A percentile compares a stretch with the other conserved stretches of the same genome.
Evolutionary conservation across 2,888 invertebrate genomes (phyloP).

Genomic region (Pilophorus perplexus): DNA sequence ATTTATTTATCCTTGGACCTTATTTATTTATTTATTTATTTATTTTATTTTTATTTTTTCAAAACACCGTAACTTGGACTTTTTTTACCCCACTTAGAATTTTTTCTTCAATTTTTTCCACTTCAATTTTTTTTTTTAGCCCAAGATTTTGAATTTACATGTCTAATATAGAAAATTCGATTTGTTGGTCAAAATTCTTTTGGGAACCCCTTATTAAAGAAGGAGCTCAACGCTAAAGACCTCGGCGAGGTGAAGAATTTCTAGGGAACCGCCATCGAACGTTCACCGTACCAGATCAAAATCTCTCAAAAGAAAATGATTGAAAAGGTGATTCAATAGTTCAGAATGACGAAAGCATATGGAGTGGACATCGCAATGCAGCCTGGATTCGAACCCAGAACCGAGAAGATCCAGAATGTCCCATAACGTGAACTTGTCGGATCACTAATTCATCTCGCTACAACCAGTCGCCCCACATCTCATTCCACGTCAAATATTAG

Average conservation of each 20-base stretch:
- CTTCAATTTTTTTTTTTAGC: no score
- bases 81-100: no score
- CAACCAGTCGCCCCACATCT: slow-evolving; percentile 3
- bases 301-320: slow-evolving; percentile 33
- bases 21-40: no score
- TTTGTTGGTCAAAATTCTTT: no score
- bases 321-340: slow-evolving; percentile 1
- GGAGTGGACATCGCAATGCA: slow-evolving; percentile 36
- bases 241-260: slow-evolving; percentile 25
- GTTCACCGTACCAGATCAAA: background rate
- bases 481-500: slow-evolving; percentile 6
- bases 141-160: no score
- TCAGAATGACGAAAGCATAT: slow-evolving; percentile 25
- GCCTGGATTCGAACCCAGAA: slow-evolving; percentile 26
- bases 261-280: slow-evolving; percentile 30
- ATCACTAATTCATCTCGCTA: slow-evolving; percentile 19
- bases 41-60: no score
- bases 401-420: background rate
- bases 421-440: slow-evolving; percentile 42
- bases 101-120: no score
- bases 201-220: slow-evolving; percentile 11
- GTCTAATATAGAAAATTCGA: no score
- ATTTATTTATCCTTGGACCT: no score
- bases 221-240: slow-evolving; percentile 34
- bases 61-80: no score